Evolutionary conservation across 2,113 vertebrate genomes (phyloP).

Genomic region (Notarius quadriscutis): DNA sequence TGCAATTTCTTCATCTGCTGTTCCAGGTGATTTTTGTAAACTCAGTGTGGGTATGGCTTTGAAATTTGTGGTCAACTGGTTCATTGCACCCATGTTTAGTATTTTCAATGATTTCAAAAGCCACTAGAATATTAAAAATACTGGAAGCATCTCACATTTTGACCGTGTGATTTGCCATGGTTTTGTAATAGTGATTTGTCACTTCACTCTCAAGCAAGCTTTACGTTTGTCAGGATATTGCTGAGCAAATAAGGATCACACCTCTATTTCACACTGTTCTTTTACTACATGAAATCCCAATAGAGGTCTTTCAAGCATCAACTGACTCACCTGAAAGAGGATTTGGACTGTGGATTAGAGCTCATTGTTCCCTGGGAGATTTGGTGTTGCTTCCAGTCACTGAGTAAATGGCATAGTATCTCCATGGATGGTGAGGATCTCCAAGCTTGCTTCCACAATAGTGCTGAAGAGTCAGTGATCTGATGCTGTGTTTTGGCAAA

Average conservation of each 20-base stretch:
- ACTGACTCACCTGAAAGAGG: constrained; percentile 12
- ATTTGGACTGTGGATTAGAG: constrained; percentile 26
- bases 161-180: background rate
- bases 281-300: background rate
- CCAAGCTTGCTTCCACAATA: background rate
- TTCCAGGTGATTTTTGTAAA: constrained; percentile 9
- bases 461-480: background rate
- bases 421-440: constrained; percentile 4
- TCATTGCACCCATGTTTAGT: too few species aligned
- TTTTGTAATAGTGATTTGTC: background rate
- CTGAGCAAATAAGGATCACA: constrained; percentile 10
- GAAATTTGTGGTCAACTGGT: background rate
- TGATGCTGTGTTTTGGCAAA: constrained; percentile 10
- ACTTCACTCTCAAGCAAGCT: background rate
- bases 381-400: constrained; percentile 14
- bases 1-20: background rate
- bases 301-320: constrained; percentile 1
- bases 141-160: background rate
- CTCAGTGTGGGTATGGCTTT: background rate
- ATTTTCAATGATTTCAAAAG: background rate
- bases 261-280: constrained; percentile 1
- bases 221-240: constrained; percentile 5
- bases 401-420: constrained; percentile 7
- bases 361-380: constrained; percentile 7
- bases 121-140: background rate